Evolutionary conservation across 2,113 vertebrate genomes (phyloP).

Genomic region (Polyodon spathula): DNA sequence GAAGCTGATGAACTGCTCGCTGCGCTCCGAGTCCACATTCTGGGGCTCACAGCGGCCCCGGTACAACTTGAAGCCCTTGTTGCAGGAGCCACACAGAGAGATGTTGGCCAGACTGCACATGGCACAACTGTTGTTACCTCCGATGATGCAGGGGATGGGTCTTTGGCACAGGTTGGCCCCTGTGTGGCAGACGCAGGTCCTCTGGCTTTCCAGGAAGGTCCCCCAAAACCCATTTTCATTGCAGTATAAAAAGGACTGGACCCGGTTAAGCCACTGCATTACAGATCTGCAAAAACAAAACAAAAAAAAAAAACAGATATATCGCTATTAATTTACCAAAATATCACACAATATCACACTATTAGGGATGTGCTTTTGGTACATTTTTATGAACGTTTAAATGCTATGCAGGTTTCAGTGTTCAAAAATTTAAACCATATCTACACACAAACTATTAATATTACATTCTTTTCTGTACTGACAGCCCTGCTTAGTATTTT

Average conservation of each 20-base stretch:
- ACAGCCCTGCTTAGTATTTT: too few species aligned
- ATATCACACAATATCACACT: too few species aligned
- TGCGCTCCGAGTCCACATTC: slow-evolving; percentile 96
- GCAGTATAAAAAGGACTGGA: slow-evolving; percentile 97
- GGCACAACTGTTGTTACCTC: slow-evolving; percentile 97
- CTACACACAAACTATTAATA: too few species aligned
- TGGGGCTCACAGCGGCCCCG: slow-evolving; percentile 93
- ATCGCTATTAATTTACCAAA: background rate
- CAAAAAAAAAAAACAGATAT: background rate
- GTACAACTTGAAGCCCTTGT: slow-evolving; percentile 97
- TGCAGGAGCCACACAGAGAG: slow-evolving; percentile 95
- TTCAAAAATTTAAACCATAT: too few species aligned
- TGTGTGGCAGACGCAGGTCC: slow-evolving; percentile 90
- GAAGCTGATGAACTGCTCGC: slow-evolving; percentile 98
- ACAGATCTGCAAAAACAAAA: slow-evolving; percentile 67
- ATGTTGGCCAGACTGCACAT: slow-evolving; percentile 99
- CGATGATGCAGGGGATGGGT: slow-evolving; percentile 91
- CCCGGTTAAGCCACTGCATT: slow-evolving; percentile 93
- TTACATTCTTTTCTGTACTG: too few species aligned
- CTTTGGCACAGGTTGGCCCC: slow-evolving; percentile 89
- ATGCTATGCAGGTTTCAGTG: too few species aligned
- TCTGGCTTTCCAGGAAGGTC: slow-evolving; percentile 91
- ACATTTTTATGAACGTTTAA: too few species aligned
- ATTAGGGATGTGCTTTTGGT: too few species aligned
- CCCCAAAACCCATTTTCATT: slow-evolving; percentile 98